Evolutionary conservation across 1,140 invertebrate genomes (phyloP).

Genomic region (Polyergus mexicanus): DNA sequence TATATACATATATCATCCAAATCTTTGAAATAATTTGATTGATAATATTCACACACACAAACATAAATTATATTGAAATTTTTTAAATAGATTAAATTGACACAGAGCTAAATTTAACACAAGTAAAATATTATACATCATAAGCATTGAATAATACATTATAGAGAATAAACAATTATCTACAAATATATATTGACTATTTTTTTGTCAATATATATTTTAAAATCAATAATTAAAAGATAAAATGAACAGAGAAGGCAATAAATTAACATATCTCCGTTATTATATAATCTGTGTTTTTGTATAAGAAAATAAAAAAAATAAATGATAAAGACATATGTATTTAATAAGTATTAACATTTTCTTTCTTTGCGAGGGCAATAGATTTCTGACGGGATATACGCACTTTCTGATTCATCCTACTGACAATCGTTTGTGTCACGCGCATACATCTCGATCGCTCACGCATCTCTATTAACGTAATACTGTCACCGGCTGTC

Average conservation of each 20-base stretch:
- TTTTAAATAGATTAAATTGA: background rate
- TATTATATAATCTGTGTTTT: background rate
- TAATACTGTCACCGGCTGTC: slow-evolving; percentile 42
- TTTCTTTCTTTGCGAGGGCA: background rate
- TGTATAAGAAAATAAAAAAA: background rate
- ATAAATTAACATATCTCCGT: background rate
- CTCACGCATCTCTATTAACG: slow-evolving; percentile 57
- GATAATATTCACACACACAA: no score
- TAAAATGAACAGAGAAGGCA: background rate
- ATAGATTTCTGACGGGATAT: background rate
- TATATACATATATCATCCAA: background rate
- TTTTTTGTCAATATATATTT: background rate
- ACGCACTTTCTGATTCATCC: slow-evolving; percentile 19
- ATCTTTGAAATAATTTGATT: background rate
- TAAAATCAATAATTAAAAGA: background rate
- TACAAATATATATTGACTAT: background rate
- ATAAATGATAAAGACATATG: background rate
- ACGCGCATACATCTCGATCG: slow-evolving; percentile 43
- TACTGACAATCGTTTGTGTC: slow-evolving; percentile 22
- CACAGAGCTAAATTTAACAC: background rate
- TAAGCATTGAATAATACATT: background rate
- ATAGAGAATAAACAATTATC: background rate
- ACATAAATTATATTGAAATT: background rate
- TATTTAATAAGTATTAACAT: background rate
- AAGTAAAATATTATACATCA: background rate